A percentile compares a stretch with the other conserved stretches of the same genome.
Conservation (phyloP, 2,113 vertebrate species). For the Chunga burmeisteri region DNA sequence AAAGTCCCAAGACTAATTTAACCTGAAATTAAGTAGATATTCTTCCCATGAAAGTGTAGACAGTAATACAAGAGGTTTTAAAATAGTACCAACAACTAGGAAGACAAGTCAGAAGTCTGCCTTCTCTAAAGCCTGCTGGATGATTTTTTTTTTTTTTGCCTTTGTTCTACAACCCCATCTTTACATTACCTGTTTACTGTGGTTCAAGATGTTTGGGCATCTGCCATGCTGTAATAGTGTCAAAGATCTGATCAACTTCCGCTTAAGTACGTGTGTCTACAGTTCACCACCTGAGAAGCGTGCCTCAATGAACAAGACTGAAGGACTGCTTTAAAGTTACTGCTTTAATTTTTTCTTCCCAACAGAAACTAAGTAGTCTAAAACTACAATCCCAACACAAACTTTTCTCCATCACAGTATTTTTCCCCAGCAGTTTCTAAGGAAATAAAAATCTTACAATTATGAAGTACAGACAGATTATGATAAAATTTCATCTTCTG, state of each 20-base stretch:
- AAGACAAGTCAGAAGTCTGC: background rate
- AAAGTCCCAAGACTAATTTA: background rate
- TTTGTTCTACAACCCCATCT: background rate
- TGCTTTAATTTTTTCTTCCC: background rate
- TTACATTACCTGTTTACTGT: background rate
- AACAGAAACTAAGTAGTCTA: background rate
- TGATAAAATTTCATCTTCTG: background rate
- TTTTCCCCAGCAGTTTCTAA: background rate
- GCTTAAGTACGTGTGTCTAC: background rate
- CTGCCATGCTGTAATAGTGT: background rate
- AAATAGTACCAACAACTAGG: background rate
- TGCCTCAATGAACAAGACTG: background rate
- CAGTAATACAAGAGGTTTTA: background rate
- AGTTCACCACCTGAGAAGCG: background rate
- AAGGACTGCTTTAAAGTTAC: background rate
- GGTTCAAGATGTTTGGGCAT: background rate
- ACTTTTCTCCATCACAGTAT: background rate
- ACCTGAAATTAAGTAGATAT: background rate
- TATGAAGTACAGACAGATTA: background rate
- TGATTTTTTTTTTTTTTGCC: background rate
- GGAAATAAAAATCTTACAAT: background rate
- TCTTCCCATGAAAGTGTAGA: background rate
- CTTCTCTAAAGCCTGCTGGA: background rate
- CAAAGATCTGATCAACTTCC: background rate
- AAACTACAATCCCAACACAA: background rate